Evolutionary conservation across 2,797 vertebrate genomes (phyloP), one percentile per base, ranked within the genome.

Genomic region (Manis crassicaudata): DNA sequence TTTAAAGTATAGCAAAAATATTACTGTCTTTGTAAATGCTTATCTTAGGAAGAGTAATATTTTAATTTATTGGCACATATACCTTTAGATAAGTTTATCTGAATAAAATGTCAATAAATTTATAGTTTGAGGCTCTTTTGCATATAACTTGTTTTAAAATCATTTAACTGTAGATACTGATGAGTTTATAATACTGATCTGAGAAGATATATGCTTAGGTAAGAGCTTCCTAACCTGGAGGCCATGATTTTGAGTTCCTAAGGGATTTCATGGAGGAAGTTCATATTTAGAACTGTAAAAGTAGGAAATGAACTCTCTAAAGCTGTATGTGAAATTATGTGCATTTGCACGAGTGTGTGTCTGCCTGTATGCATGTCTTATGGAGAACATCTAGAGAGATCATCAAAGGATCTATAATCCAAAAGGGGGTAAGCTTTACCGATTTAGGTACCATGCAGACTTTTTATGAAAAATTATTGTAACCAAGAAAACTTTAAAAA

Each of bases 1-100:
- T 77, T 81, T 75, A 84, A 72, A 68, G 16, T 88, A 60, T 60
- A 86, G 83, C 81, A 86, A 63, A 83, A 83, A 62, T 68, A 77
- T 62, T 63, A 25, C 68, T 80, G 3, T 83, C 32, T 81, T 85
- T 77, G n/a, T 77, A 87, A 90, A 67, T 70, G 10, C 18, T 90
- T 93, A 27, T n/a, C 21, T 85, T 81, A 76, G 8, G 54, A 90
- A 25, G 11, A 92, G 25, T 89, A 63, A 46, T 56, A 60, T 81
- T 92, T 54, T 43, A 83, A 84, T 17, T 72, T 89, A 67, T 27
- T 91, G 27, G 43, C 25, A 18, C 35, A 70, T 62, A 35, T 65
- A 20, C 6, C 5, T 76, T 82, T 58, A 90, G n/a, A 32, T 73
- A 90, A 79, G 3, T 70, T 81, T 43, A 94, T 52, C 20, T 72